Conservation (phyloP, 1,140 invertebrate species). For the Drosophila persimilis region DNA sequence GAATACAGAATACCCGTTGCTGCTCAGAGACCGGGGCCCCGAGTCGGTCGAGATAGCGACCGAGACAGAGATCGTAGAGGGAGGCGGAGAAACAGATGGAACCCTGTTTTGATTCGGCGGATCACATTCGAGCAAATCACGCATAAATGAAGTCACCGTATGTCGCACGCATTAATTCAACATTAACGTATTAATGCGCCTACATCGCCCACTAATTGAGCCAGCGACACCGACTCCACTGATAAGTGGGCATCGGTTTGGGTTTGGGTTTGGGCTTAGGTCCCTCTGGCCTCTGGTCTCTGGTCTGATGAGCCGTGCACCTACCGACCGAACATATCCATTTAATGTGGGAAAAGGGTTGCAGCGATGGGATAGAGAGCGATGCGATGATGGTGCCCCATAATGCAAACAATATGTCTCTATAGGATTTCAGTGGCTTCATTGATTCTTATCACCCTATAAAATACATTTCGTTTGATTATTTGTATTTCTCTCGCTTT, state of each 20-base stretch:
- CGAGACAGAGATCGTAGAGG: no score
- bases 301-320: conserved; percentile 4
- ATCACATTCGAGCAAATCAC: conserved; percentile 68
- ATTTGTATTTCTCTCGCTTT: conserved; percentile 80
- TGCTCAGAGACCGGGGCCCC: conserved; percentile 40
- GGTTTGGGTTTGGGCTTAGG: no score
- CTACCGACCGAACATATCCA: conserved; percentile 13
- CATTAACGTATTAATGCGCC: conserved; percentile 78
- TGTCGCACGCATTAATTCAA: conserved; percentile 51
- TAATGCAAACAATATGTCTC: conserved; percentile 83
- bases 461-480: conserved; percentile 83
- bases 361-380: neutral
- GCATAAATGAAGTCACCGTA: conserved; percentile 64
- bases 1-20: conserved; percentile 75
- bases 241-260: conserved; percentile 33
- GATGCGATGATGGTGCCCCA: conserved; percentile 53
- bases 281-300: neutral
- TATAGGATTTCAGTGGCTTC: conserved; percentile 83
- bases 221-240: conserved; percentile 55
- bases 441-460: conserved; percentile 83
- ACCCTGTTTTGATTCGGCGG: conserved; percentile 9
- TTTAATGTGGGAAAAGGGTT: conserved; percentile 8
- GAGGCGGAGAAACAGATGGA: neutral
- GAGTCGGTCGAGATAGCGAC: neutral
- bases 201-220: conserved; percentile 80